Percentiles rank a stretch among this genome's conserved stretches.
Evolutionary conservation across 2,113 vertebrate species (phyloP).

Genomic region (Eubucco bourcierii): DNA sequence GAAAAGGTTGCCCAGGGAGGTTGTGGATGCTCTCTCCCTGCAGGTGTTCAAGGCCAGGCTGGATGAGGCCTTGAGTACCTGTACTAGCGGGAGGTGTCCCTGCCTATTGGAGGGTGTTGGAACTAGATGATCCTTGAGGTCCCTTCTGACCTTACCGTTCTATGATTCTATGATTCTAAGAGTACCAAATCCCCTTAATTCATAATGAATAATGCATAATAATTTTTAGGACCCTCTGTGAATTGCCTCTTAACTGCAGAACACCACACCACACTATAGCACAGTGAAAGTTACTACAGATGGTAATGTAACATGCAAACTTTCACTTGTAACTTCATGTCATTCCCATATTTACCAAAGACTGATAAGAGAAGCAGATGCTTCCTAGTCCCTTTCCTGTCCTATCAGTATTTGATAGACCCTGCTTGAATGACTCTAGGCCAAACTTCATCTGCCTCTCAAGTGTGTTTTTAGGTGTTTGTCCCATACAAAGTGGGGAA

Average conservation of each 20-base stretch:
- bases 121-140: no score
- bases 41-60: no score
- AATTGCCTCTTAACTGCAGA: background rate
- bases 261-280: background rate
- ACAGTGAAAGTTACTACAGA: background rate
- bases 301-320: background rate
- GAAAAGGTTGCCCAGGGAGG: no score
- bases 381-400: background rate
- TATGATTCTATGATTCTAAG: no score
- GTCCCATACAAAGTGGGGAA: background rate
- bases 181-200: background rate
- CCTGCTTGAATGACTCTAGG: background rate
- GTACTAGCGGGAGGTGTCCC: no score
- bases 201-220: background rate
- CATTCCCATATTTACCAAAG: fast-evolving
- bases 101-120: no score
- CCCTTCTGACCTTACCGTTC: no score
- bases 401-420: background rate
- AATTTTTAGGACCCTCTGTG: background rate
- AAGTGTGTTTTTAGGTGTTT: background rate
- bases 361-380: background rate
- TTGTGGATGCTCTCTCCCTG: no score
- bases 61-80: no score
- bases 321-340: background rate
- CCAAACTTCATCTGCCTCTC: background rate